Conservation (phyloP, 1,140 invertebrate genomes). For the Medauroidea extradentata region DNA sequence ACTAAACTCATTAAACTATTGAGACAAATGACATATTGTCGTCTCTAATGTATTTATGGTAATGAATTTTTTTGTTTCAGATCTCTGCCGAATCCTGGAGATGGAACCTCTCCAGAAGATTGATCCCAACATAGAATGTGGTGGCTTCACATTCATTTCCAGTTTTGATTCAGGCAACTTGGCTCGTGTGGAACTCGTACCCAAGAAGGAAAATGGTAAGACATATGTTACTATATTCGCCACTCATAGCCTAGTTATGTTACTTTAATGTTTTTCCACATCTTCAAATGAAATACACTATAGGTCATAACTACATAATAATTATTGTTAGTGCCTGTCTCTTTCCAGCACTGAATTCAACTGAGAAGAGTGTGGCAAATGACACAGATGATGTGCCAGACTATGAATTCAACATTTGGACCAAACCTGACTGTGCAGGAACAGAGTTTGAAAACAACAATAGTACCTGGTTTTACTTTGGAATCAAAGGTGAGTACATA, state of each 20-base stretch:
- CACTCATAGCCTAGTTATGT: too few species aligned
- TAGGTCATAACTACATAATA: neutral
- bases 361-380: too few species aligned
- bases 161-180: slow-evolving; percentile 17
- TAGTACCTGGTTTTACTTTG: slow-evolving; percentile 93
- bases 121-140: slow-evolving; percentile 8
- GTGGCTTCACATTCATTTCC: slow-evolving; percentile 13
- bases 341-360: too few species aligned
- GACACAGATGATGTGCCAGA: slow-evolving; percentile 49
- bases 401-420: slow-evolving; percentile 88
- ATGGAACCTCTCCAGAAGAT: too few species aligned
- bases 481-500: slow-evolving; percentile 54
- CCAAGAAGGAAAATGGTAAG: slow-evolving; percentile 10
- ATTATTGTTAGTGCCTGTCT: neutral
- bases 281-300: too few species aligned
- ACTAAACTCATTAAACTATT: too few species aligned
- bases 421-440: slow-evolving; percentile 80
- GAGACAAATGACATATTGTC: too few species aligned
- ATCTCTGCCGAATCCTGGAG: too few species aligned
- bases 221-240: too few species aligned
- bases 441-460: slow-evolving; percentile 88
- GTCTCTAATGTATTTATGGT: too few species aligned
- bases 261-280: too few species aligned
- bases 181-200: slow-evolving; percentile 11
- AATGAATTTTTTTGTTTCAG: too few species aligned